Evolutionary conservation across 2,113 vertebrate genomes (phyloP), one percentile per base, ranked within the genome.

Genomic region (Notiomystis cincta): DNA sequence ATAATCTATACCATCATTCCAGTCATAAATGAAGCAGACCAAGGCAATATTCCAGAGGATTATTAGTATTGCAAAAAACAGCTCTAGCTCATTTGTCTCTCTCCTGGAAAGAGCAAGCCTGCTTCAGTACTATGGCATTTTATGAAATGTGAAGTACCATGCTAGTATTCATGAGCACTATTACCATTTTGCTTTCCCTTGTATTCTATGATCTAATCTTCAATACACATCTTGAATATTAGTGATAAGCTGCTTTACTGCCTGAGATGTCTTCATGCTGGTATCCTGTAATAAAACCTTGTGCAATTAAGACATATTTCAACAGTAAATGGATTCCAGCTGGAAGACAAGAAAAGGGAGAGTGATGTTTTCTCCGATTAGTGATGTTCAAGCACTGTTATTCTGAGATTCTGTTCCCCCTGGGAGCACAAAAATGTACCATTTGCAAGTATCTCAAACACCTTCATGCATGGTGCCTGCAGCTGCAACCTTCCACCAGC

Each of bases 231-330:
- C 78, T 87, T 50, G 47, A 92, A 79, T 60, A 90, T 78, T 75
- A 92, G 60, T 45, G 51, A 40, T 95, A 86, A 89, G 58, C 42
- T 37, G 33, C 67, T 87, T 92, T 69, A 76, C 62, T 87, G 69
- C 24, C 51, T 65, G 47, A 84, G 44, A 82, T 33, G 56, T 51
- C 65, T 71, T 79, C 89, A 53, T 44, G 51, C 60, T 90, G 67
- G 53, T 54, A 95, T 48, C 30, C 35, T 40, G 20, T 50, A 88
- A 88, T 73, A 81, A 80, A 97, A 54, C 64, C 45, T 90, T 48
- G 33, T 38, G 54, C 80, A 93, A 92, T 88, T 95, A 92, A 83
- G 77, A 70, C 30, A 38, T 69, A 82, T 84, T 96, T 93, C 58
- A 91, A 62, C 21, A 44, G 11, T 60, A 90, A 90, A 87, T 71